Percentiles rank a stretch among this genome's conserved stretches.
phyloP scores from a whole-genome alignment of 2,797 vertebrate genomes.

The Nasua narica region DNA sequence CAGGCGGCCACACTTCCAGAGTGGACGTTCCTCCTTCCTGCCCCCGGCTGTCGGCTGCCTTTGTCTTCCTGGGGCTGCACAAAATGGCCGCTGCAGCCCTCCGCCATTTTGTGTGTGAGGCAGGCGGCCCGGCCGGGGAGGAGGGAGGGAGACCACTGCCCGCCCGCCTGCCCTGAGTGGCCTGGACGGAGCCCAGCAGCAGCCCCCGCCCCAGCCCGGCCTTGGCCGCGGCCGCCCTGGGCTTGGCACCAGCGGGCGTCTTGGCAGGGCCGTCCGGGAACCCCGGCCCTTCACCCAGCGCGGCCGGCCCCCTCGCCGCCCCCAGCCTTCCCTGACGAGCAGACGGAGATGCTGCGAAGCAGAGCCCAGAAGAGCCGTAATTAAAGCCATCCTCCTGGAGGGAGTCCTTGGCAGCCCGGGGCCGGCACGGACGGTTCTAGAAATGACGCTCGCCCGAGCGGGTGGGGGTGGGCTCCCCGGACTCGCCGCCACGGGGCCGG shows the following conservation, averaged over 20 bases:
- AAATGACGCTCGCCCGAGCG: accelerated
- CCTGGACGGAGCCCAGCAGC: conserved; percentile 83
- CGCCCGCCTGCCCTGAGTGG: conserved; percentile 81
- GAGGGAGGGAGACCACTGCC: conserved; percentile 80
- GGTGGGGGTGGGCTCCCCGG: neutral
- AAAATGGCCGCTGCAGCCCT: conserved; percentile 80
- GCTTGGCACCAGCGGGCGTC: conserved; percentile 79
- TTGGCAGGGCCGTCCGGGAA: conserved; percentile 77
- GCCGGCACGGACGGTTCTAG: accelerated
- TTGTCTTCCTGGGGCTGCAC: neutral
- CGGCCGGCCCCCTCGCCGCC: conserved; percentile 61
- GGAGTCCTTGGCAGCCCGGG: neutral
- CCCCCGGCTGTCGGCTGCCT: neutral
- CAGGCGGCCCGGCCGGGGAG: neutral
- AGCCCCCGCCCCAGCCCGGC: conserved; percentile 81
- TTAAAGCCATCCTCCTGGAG: neutral
- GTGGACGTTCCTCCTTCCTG: neutral
- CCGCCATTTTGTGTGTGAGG: conserved; percentile 83
- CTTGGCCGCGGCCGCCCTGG: conserved; percentile 87
- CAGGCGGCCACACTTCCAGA: neutral
- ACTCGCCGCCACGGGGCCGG: accelerated
- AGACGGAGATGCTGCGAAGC: conserved; percentile 51
- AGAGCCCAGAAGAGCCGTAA: neutral
- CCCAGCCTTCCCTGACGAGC: neutral
- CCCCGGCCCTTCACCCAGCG: conserved; percentile 62